Evolutionary conservation across 2,113 vertebrate species (phyloP), one percentile per base, ranked within the genome.

Genomic region (Trachemys scripta): DNA sequence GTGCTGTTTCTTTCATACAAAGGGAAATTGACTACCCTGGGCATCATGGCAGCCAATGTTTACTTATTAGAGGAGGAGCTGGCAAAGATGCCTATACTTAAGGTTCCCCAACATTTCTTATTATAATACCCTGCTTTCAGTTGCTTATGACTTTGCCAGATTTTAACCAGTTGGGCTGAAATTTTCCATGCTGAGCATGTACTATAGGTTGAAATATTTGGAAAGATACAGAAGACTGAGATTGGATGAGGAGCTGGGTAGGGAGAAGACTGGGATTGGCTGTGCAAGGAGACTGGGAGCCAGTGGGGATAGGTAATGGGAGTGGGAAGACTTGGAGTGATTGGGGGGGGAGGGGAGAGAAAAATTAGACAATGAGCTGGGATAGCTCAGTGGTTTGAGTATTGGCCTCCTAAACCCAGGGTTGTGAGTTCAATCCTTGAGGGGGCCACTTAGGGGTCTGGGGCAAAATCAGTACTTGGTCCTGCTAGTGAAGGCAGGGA

Each of bases 241-340:
- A 89, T 47, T 93, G 88, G 27, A 13, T 59, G 57, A 29, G 57
- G 87, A 88, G 69, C 16, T 59, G 76, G 93, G 6, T 65, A 92
- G 90, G 75, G 90, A 90, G 0, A 1, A 84, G 50, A 51, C 25
- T 56, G 85, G 51, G 56, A 72, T 29, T 65, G 65, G 47, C 1
- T 1, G 89, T 84, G 62, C n/a, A 51, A 93, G 49, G 92, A 16
- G 1, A 0, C 12, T 0, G 1, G 31, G 31, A 22, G 49, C 78
- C 19, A 53, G 92, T 72, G 84, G 51, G 42, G 53, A 22, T 29
- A 65, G 29, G 0, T 0, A 4, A 59, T 29, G 27, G 57, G 57
- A 59, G 27, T 12, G 29, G 57, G 25, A 29, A 10, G 57, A 59
- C 27, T 59, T 29, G 57, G 57, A 59, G 57, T 59, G 25, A 59